Evolutionary conservation across 2,888 invertebrate species (phyloP), one percentile per base, ranked within the genome.

Genomic region (Euphydryas editha): DNA sequence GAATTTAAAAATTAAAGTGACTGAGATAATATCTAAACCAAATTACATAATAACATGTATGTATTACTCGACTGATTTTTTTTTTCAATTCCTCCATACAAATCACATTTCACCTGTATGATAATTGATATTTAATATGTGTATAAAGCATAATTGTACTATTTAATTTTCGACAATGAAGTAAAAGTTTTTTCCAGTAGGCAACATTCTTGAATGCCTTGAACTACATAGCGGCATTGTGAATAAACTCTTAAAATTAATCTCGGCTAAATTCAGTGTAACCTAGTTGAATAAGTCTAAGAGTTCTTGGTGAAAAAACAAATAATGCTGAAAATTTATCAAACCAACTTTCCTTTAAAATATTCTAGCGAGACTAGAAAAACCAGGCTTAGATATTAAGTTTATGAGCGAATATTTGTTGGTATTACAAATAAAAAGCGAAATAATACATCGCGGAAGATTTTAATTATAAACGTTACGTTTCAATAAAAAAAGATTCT

Each of bases 221-320:
- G 64, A 59, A 64, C 64, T 64, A 64, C 54, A 59, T 64, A 15
- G 49, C 51, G 44, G 55, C 59, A 60, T 37, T 60, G 60, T 60
- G 56, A 21, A 47, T 46, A 60, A 65, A 65, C 65, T 65, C 59
- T 49, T 46, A 39, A 60, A 65, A 60, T 59, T 63, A 63, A 63
- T 63, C 64, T 64, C 55, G 24, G 44, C 49, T 46, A 42, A 64
- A 59, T 59, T 54, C 58, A 51, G 54, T 37, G 59, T 55, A 59
- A 59, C 42, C 21, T 49, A 63, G 30, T 58, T 64, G 55, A 46
- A 59, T 54, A 64, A 59, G 36, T 57, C 36, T 57, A 54, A 58
- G 54, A 54, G 39, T 39, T 58, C 58, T 58, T 24, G 30, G 51
- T 20, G 51, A 59, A 44, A 63, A 63, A 42, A 63, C 58, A 63